These are phyloP conservation scores for Craseonycteris thonglongyai DNA, from an alignment of 2,113 vertebrate genomes.

Conservation along the genomic window DNA sequence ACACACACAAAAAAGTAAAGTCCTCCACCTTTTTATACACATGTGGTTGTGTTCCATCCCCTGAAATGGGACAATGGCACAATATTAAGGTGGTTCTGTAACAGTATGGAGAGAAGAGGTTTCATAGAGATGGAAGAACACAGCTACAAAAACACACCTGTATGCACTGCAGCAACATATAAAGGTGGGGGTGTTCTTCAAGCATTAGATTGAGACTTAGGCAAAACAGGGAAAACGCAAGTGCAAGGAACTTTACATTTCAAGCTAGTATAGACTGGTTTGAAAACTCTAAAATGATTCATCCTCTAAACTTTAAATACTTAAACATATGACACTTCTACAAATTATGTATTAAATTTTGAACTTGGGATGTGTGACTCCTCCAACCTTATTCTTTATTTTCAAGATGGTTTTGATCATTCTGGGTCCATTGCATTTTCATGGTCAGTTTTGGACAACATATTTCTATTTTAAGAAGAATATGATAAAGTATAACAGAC, in stretches of 20 bases:
- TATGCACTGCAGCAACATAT: neutral
- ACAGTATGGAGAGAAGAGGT: neutral
- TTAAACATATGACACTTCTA: neutral
- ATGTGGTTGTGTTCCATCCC: neutral
- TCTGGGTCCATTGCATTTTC: neutral
- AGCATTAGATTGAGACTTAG: neutral
- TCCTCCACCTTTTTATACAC: neutral
- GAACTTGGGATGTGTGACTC: neutral
- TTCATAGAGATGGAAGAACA: neutral
- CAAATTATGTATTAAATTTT: neutral
- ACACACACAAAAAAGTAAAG: too few species aligned
- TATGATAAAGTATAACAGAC: neutral
- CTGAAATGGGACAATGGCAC: neutral
- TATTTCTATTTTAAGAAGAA: slow-evolving; percentile 8
- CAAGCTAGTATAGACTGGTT: neutral
- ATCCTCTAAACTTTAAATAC: neutral
- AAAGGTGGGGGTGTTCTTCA: neutral
- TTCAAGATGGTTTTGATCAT: neutral
- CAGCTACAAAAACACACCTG: neutral
- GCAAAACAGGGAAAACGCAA: neutral
- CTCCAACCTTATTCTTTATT: neutral
- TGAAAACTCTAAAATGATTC: neutral
- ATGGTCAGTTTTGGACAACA: neutral
- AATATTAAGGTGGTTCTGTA: neutral
- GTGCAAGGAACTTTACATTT: neutral